These are phyloP conservation scores for Solenodon paradoxus DNA, from an alignment of 2,113 vertebrate species.

Conservation along the genomic window DNA sequence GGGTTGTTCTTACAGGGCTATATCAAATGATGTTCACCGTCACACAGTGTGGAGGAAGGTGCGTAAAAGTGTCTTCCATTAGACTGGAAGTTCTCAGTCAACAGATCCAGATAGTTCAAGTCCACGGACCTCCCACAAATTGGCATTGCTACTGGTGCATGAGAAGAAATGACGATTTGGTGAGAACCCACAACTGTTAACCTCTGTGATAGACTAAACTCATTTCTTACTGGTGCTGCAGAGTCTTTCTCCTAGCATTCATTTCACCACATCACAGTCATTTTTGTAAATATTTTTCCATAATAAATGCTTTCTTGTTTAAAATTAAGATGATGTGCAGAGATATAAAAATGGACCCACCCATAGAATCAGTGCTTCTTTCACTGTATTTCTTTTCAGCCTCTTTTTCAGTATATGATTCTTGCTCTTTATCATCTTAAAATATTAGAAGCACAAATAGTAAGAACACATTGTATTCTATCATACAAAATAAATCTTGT, in stretches of 20 bases:
- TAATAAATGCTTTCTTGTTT: background rate
- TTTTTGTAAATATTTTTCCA: background rate
- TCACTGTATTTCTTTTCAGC: background rate
- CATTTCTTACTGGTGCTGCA: background rate
- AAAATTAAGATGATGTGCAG: slow-evolving; percentile 7
- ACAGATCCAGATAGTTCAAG: no score
- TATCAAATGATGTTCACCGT: no score
- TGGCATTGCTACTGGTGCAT: no score
- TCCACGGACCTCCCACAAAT: no score
- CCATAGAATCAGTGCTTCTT: background rate
- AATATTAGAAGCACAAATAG: background rate
- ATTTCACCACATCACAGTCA: background rate
- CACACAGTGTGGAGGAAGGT: no score
- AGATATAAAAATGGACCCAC: background rate
- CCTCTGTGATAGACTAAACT: background rate
- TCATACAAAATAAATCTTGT: background rate
- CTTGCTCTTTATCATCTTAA: background rate
- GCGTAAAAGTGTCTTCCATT: no score
- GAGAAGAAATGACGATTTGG: no score
- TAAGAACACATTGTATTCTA: background rate
- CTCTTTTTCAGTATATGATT: background rate
- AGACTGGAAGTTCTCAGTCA: no score
- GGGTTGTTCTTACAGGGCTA: no score
- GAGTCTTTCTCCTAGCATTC: background rate
- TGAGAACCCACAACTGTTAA: background rate